Percentiles rank a stretch among this genome's conserved stretches.
These are phyloP conservation scores for Lochmaea capreae DNA, from an alignment of 2,888 invertebrate genomes.

Conservation along the genomic window DNA sequence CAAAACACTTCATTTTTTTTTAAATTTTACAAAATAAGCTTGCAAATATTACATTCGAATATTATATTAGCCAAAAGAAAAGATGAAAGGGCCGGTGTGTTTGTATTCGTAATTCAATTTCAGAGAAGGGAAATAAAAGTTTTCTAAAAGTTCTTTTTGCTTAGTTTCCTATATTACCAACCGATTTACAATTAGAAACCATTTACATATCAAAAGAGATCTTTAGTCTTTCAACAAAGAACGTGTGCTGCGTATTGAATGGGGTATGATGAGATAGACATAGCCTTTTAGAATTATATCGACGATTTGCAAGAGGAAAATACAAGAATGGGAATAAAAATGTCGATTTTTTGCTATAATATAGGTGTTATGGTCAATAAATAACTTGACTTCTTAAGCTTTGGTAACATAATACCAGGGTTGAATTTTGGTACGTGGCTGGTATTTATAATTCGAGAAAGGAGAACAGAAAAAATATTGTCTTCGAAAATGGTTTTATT, in stretches of 20 bases:
- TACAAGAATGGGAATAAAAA: no score
- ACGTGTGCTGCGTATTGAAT: slow-evolving; percentile 42
- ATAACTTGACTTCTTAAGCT: no score
- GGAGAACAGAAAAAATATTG: no score
- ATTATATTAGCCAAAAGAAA: not conserved
- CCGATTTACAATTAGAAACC: slow-evolving; percentile 55
- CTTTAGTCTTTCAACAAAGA: slow-evolving; percentile 53
- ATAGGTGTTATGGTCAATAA: no score
- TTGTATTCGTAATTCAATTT: slow-evolving; percentile 7
- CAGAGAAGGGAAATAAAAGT: not conserved
- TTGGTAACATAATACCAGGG: no score
- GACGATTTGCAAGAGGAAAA: no score
- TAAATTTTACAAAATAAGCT: not conserved
- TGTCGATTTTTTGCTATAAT: no score
- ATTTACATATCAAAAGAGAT: slow-evolving; percentile 61
- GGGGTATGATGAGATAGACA: not conserved
- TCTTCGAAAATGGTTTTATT: no score
- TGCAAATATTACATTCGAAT: not conserved
- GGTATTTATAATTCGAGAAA: no score
- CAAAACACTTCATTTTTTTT: not conserved
- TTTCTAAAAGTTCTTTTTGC: not conserved
- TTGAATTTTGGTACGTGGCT: no score
- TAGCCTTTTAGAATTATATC: not conserved
- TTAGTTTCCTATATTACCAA: slow-evolving; percentile 41
- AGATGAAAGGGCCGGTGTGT: not conserved